Percentiles rank a stretch among this genome's conserved stretches.
Evolutionary conservation across 2,888 invertebrate genomes (phyloP).

Genomic region (Eupithecia subfuscata): DNA sequence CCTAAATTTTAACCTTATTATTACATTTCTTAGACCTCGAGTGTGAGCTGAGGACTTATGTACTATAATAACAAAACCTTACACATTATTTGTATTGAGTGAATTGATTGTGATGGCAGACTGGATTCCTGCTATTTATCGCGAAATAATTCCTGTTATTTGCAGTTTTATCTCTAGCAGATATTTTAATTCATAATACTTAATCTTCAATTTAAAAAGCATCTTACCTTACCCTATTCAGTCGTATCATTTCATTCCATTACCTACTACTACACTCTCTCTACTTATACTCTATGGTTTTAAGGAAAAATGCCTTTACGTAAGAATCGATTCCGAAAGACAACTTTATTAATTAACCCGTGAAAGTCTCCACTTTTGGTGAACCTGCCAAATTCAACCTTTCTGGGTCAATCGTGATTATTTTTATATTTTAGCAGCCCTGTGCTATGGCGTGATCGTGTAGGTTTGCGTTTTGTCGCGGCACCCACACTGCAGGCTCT

Average conservation of each 20-base stretch:
- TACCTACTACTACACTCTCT: background rate
- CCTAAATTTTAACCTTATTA: too few relatives aligned
- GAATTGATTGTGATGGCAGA: background rate
- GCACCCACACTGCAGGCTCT: slow-evolving; percentile 64
- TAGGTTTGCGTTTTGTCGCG: slow-evolving; percentile 73
- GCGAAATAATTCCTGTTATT: background rate
- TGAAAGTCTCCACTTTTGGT: background rate
- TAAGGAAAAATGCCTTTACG: background rate
- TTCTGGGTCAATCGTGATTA: slow-evolving; percentile 35
- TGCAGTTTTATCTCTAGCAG: background rate
- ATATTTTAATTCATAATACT: background rate
- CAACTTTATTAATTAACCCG: background rate
- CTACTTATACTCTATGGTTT: background rate
- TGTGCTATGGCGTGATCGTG: slow-evolving; percentile 53
- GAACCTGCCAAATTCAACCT: background rate
- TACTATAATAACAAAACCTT: too few relatives aligned
- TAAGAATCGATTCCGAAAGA: background rate
- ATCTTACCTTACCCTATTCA: too few relatives aligned
- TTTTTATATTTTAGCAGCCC: slow-evolving; percentile 47
- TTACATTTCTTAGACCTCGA: too few relatives aligned
- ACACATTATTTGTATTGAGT: background rate
- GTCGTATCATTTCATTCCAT: background rate
- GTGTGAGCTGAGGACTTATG: too few relatives aligned
- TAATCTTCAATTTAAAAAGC: background rate
- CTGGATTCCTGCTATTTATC: too few relatives aligned